A percentile compares a stretch with the other conserved stretches of the same genome.
Evolutionary conservation across 2,113 vertebrate species (phyloP).

Genomic region (Proterorhinus semilunaris): DNA sequence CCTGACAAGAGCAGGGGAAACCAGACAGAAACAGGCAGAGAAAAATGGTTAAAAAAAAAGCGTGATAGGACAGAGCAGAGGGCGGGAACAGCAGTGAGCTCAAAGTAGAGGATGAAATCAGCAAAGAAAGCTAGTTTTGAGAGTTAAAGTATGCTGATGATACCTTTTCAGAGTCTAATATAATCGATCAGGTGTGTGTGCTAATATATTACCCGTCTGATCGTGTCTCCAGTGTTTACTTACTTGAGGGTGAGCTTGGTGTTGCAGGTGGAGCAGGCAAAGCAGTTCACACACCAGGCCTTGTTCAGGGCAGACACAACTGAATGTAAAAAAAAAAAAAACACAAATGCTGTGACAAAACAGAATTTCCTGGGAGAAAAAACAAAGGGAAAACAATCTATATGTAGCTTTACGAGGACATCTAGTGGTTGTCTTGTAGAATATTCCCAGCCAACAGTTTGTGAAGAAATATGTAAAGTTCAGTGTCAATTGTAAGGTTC

Average conservation of each 20-base stretch:
- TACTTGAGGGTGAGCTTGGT: conserved; percentile 98
- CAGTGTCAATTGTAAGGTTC: too few species aligned
- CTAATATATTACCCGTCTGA: neutral
- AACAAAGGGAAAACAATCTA: too few species aligned
- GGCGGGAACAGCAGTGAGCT: neutral
- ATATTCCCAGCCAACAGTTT: too few species aligned
- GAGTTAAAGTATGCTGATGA: neutral
- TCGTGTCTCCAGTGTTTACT: conserved; percentile 52
- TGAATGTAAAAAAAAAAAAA: conserved; percentile 46
- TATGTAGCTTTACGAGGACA: neutral
- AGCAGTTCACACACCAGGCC: conserved; percentile 98
- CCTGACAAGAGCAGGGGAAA: conserved; percentile 74
- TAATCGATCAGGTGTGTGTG: neutral
- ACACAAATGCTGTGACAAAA: neutral
- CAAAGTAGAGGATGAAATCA: conserved; percentile 13
- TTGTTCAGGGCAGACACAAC: conserved; percentile 98
- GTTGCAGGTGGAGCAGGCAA: conserved; percentile 96
- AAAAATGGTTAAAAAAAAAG: conserved; percentile 1
- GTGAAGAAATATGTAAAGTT: too few species aligned
- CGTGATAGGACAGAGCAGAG: neutral
- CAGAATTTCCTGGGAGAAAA: too few species aligned
- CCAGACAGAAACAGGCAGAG: conserved; percentile 26
- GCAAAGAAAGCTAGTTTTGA: conserved; percentile 9
- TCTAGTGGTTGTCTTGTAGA: neutral
- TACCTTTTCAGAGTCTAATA: neutral